Evolutionary conservation across 2,113 vertebrate species (phyloP).

Genomic region (Osmerus mordax): DNA sequence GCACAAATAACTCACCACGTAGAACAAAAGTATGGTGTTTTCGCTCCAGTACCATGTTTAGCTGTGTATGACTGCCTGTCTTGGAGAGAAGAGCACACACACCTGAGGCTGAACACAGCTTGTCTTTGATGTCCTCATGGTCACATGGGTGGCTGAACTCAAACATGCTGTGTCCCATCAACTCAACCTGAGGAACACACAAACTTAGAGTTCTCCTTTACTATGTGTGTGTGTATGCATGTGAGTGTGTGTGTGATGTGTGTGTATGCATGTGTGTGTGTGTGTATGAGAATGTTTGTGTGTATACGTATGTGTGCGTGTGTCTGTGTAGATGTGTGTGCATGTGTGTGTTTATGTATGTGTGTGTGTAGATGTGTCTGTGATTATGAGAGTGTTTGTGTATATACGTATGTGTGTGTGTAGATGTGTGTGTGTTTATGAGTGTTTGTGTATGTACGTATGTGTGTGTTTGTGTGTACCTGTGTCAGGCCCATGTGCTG

Average conservation of each 20-base stretch:
- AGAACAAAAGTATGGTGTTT: too few species aligned
- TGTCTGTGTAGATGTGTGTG: slow-evolving; percentile 1
- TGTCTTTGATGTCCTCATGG: slow-evolving; percentile 89
- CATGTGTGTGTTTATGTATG: not conserved
- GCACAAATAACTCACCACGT: too few species aligned
- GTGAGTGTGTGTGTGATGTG: slow-evolving; percentile 4
- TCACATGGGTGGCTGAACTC: slow-evolving; percentile 95
- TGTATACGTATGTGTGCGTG: not conserved
- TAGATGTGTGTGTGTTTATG: slow-evolving; percentile 11
- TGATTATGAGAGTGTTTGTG: not conserved
- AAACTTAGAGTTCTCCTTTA: not conserved
- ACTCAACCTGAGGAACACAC: slow-evolving; percentile 77
- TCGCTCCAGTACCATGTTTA: too few species aligned
- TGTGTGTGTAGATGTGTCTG: not conserved
- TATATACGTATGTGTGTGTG: not conserved
- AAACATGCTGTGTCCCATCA: slow-evolving; percentile 94
- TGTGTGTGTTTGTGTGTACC: slow-evolving; percentile 63
- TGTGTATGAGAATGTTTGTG: not conserved
- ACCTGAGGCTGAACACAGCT: slow-evolving; percentile 83
- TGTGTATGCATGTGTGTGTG: not conserved
- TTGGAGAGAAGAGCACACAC: slow-evolving; percentile 15
- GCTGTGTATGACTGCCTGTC: too few species aligned
- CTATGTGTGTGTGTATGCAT: slow-evolving; percentile 8
- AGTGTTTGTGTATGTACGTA: not conserved
- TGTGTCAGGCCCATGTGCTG: slow-evolving; percentile 92